Percentiles rank a stretch among this genome's conserved stretches.
phyloP scores from a whole-genome alignment of 2,797 vertebrate species.

The Urocyon cinereoargenteus region DNA sequence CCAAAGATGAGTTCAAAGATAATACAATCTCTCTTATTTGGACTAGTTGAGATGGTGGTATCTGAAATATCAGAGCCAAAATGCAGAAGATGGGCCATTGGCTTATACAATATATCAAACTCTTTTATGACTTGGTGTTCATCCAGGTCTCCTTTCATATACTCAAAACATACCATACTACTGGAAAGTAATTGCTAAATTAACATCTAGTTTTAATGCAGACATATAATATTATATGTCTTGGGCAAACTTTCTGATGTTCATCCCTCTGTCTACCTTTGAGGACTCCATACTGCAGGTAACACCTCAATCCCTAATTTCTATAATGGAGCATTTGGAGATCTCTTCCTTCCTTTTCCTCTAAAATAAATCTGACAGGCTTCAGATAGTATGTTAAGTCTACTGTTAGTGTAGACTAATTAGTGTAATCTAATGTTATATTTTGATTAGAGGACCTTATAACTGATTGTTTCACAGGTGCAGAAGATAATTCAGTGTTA shows the following conservation, averaged over 20 bases:
- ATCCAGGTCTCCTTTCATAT: background rate
- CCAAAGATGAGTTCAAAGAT: background rate
- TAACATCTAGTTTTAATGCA: slow-evolving; percentile 39
- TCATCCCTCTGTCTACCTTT: slow-evolving; percentile 7
- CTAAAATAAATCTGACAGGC: background rate
- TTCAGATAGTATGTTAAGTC: background rate
- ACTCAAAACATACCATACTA: background rate
- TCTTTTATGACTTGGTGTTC: background rate
- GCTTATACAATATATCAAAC: background rate
- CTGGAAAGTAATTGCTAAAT: background rate
- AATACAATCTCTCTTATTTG: background rate
- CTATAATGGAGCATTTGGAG: background rate
- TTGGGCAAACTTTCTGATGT: background rate
- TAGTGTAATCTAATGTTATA: background rate
- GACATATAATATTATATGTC: background rate
- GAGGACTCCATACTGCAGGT: background rate
- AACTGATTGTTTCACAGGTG: background rate
- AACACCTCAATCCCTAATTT: background rate
- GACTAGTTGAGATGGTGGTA: background rate
- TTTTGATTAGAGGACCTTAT: background rate
- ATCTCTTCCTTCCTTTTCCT: slow-evolving; percentile 33
- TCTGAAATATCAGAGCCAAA: slow-evolving; percentile 28
- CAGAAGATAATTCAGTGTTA: background rate
- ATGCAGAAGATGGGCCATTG: background rate
- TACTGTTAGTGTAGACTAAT: background rate